Percentiles rank a stretch among this genome's conserved stretches.
phyloP scores from a whole-genome alignment of 2,797 vertebrate genomes.

The Spinus pinus region DNA sequence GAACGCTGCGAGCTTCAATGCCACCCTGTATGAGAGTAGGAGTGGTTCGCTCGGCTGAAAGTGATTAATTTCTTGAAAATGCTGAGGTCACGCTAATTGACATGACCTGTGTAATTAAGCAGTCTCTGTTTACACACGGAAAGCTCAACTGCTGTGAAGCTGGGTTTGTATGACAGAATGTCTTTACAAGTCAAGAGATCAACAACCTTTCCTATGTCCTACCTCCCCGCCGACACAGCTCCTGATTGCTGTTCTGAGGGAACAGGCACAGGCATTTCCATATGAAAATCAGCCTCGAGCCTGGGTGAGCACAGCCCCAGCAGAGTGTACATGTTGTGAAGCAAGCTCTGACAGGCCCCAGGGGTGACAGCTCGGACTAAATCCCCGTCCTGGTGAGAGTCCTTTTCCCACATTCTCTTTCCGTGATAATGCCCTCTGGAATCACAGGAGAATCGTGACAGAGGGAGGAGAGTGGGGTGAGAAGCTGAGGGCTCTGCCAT shows the following conservation, averaged over 20 bases:
- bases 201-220: constrained; percentile 77
- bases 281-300: constrained; percentile 66
- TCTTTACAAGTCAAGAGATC: constrained; percentile 82
- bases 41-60: constrained; percentile 58
- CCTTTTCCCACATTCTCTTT: constrained; percentile 10
- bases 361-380: constrained; percentile 26
- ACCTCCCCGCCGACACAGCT: constrained; percentile 69
- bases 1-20: constrained; percentile 52
- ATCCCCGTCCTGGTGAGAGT: neutral
- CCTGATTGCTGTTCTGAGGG: constrained; percentile 71
- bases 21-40: constrained; percentile 62
- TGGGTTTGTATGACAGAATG: constrained; percentile 77
- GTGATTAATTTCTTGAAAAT: constrained; percentile 84
- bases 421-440: neutral
- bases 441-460: neutral
- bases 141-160: constrained; percentile 74
- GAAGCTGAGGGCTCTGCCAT: neutral
- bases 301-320: constrained; percentile 19
- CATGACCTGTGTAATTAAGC: constrained; percentile 84
- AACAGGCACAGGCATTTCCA: constrained; percentile 46
- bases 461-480: neutral
- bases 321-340: constrained; percentile 34
- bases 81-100: constrained; percentile 82
- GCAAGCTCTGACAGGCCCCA: constrained; percentile 33
- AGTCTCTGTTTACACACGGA: constrained; percentile 80